Conservation (phyloP, 2,797 vertebrate genomes). For the Oreortyx pictus region DNA sequence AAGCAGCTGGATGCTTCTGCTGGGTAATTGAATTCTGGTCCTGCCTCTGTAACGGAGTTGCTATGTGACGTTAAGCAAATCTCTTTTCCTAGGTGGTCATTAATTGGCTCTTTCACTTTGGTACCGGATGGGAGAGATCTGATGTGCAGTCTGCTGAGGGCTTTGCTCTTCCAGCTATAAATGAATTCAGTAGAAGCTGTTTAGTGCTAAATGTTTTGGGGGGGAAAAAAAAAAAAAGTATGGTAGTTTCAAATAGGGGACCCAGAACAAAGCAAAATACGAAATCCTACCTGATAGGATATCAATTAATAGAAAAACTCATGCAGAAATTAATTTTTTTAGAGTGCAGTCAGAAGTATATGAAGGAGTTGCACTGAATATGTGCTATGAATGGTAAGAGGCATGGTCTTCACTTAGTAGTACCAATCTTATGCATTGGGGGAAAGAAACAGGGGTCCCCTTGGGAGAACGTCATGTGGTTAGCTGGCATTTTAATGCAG, state of each 20-base stretch:
- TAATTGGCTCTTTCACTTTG: constrained; percentile 25
- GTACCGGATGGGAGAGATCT: background rate
- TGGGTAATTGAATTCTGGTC: constrained; percentile 34
- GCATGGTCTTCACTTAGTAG: background rate
- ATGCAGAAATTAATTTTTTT: background rate
- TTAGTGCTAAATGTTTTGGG: background rate
- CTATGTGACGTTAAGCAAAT: constrained; percentile 45
- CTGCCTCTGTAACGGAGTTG: background rate
- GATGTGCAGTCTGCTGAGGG: background rate
- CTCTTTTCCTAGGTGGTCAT: constrained; percentile 21
- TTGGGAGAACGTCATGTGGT: background rate
- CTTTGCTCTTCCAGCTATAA: background rate
- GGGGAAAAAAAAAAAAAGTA: background rate
- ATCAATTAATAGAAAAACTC: background rate
- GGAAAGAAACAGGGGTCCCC: background rate
- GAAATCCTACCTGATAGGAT: background rate
- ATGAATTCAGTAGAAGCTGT: background rate
- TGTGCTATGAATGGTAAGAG: background rate
- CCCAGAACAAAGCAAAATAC: background rate
- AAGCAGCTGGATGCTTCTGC: constrained; percentile 41
- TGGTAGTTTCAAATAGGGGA: background rate
- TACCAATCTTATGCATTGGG: rapidly evolving
- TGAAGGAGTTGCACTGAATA: background rate
- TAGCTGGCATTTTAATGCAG: background rate
- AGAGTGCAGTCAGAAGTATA: background rate